phyloP scores from a whole-genome alignment of 2,888 invertebrate genomes.

The Cristatella mucedo region DNA sequence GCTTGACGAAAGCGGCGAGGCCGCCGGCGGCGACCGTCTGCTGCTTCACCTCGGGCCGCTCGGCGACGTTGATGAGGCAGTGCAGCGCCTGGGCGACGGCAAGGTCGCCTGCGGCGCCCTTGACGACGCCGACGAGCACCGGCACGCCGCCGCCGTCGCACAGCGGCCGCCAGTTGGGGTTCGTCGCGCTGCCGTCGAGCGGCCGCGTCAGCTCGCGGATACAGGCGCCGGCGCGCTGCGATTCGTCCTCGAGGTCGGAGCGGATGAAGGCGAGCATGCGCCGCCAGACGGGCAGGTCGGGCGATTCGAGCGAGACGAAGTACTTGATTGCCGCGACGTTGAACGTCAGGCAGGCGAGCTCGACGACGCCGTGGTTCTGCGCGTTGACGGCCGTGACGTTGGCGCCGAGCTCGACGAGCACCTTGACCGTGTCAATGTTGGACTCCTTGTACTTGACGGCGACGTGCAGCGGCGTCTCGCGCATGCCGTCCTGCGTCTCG shows the following conservation, averaged over 20 bases:
- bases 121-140: conserved; percentile 20
- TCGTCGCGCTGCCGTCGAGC: neutral
- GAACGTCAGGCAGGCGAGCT: conserved; percentile 27
- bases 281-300: conserved; percentile 29
- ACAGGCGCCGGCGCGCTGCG: conserved; percentile 24
- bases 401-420: conserved; percentile 25
- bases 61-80: conserved; percentile 24
- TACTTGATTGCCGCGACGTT: conserved; percentile 22
- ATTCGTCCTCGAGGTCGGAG: conserved; percentile 28
- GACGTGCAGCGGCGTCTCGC: conserved; percentile 31
- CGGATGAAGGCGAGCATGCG: conserved; percentile 23
- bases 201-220: conserved; percentile 20
- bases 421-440: conserved; percentile 24
- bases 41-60: conserved; percentile 21
- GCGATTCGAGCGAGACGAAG: conserved; percentile 22
- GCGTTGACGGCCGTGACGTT: conserved; percentile 13
- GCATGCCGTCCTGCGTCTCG: conserved; percentile 28
- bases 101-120: conserved; percentile 17
- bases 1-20: conserved; percentile 13
- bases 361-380: conserved; percentile 32
- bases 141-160: conserved; percentile 25
- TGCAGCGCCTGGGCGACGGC: conserved; percentile 26
- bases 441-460: conserved; percentile 22
- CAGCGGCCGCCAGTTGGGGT: conserved; percentile 21
- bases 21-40: conserved; percentile 24